Evolutionary conservation across 2,888 invertebrate genomes (phyloP).

Genomic region (Sericinus montela): DNA sequence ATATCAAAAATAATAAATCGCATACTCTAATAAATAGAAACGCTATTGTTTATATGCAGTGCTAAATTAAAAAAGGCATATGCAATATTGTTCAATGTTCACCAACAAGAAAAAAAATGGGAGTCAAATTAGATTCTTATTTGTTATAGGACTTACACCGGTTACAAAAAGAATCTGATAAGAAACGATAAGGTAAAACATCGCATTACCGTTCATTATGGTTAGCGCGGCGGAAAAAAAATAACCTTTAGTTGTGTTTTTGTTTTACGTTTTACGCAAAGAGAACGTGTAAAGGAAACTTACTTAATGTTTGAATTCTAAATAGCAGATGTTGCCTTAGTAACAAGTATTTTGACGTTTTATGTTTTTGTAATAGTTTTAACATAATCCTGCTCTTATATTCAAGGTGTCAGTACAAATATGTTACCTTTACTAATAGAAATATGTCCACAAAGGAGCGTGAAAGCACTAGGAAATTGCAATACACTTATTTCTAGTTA

Average conservation of each 20-base stretch:
- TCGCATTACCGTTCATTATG: neutral
- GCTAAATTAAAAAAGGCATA: too few species aligned
- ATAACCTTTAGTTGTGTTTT: conserved; percentile 14
- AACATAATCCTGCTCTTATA: conserved; percentile 45
- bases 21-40: too few species aligned
- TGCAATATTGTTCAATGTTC: too few species aligned
- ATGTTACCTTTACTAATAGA: conserved; percentile 53
- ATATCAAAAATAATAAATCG: too few species aligned
- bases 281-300: conserved; percentile 3
- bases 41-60: too few species aligned
- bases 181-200: conserved; percentile 24
- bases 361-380: neutral
- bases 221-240: conserved; percentile 12
- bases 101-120: neutral
- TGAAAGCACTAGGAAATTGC: conserved; percentile 47
- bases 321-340: conserved; percentile 5
- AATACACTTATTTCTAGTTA: conserved; percentile 9
- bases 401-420: conserved; percentile 43
- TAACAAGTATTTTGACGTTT: neutral
- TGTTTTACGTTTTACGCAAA: conserved; percentile 17
- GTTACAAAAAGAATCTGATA: conserved; percentile 23
- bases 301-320: conserved; percentile 1
- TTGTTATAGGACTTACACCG: neutral
- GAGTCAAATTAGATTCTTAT: neutral
- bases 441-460: conserved; percentile 49